Percentiles rank a stretch among this genome's conserved stretches.
These are phyloP conservation scores for Uloborus diversus DNA, from an alignment of 1,140 invertebrate species.

Conservation along the genomic window DNA sequence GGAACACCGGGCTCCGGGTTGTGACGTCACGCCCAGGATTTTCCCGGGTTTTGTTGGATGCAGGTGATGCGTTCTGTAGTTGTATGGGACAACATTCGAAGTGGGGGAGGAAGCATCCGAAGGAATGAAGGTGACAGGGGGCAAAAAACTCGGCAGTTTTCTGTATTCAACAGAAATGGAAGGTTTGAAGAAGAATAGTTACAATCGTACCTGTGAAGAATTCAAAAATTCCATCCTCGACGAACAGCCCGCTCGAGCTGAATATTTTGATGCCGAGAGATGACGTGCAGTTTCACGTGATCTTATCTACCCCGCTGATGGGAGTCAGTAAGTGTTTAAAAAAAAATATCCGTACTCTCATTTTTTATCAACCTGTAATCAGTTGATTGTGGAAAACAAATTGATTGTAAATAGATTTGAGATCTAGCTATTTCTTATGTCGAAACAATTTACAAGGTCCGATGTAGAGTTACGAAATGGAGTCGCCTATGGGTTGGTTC, in stretches of 20 bases:
- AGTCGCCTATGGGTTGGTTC: slow-evolving; percentile 30
- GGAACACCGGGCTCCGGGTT: not conserved
- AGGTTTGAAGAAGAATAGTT: not conserved
- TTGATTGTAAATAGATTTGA: not conserved
- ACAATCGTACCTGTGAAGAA: not conserved
- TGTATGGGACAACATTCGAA: slow-evolving; percentile 28
- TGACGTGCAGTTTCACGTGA: not conserved
- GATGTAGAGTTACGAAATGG: slow-evolving; percentile 7
- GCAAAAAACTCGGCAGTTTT: not conserved
- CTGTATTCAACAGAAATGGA: not conserved
- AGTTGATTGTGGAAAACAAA: not conserved
- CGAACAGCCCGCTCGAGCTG: not conserved
- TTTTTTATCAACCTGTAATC: not conserved
- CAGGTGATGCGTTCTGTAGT: slow-evolving; percentile 49
- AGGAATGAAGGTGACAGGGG: not conserved
- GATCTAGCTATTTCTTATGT: not conserved
- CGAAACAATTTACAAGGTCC: not conserved
- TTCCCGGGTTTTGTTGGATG: slow-evolving; percentile 32
- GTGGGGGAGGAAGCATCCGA: slow-evolving; percentile 40
- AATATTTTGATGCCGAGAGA: not conserved
- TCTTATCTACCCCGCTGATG: not conserved
- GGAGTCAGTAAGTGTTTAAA: not conserved
- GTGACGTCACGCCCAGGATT: slow-evolving; percentile 52
- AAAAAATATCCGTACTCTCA: not conserved
- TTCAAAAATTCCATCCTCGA: not conserved